These are phyloP conservation scores for Steatornis caripensis DNA, from an alignment of 2,113 vertebrate species.

Conservation along the genomic window DNA sequence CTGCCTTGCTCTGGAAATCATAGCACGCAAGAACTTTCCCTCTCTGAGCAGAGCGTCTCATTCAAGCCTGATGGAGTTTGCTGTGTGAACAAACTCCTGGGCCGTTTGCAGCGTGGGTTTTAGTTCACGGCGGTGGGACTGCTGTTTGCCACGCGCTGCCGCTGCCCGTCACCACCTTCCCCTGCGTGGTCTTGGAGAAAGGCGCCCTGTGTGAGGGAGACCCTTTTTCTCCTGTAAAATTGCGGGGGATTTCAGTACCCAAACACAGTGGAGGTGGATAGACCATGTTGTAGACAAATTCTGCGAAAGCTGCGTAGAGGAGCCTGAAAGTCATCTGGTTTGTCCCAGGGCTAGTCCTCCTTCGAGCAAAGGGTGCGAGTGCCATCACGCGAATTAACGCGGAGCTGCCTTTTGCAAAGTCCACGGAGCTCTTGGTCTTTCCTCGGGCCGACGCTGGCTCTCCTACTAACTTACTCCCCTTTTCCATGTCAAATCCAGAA, in stretches of 20 bases:
- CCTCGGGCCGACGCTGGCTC: not conserved
- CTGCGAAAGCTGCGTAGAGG: not conserved
- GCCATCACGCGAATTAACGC: not conserved
- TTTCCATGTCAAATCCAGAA: not conserved
- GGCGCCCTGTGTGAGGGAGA: not conserved
- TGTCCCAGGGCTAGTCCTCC: not conserved
- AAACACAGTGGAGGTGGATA: not conserved
- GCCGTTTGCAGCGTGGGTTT: not conserved
- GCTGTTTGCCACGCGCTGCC: not conserved
- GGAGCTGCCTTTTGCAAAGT: not conserved
- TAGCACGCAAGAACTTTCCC: not conserved
- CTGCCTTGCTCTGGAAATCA: not conserved
- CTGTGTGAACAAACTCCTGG: not conserved
- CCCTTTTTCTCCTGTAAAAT: not conserved
- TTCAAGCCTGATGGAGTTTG: not conserved
- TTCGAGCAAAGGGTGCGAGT: not conserved
- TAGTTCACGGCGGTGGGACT: not conserved
- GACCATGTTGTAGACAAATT: not conserved
- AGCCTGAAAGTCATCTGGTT: not conserved
- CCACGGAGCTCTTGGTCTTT: not conserved
- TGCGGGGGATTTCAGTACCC: not conserved
- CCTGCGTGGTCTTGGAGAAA: not conserved
- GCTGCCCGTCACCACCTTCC: not conserved
- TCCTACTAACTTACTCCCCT: not conserved
- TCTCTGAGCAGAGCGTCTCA: not conserved